A percentile compares a stretch with the other conserved stretches of the same genome.
These are phyloP conservation scores for Sorex fumeus DNA, from an alignment of 2,113 vertebrate genomes.

Conservation along the genomic window DNA sequence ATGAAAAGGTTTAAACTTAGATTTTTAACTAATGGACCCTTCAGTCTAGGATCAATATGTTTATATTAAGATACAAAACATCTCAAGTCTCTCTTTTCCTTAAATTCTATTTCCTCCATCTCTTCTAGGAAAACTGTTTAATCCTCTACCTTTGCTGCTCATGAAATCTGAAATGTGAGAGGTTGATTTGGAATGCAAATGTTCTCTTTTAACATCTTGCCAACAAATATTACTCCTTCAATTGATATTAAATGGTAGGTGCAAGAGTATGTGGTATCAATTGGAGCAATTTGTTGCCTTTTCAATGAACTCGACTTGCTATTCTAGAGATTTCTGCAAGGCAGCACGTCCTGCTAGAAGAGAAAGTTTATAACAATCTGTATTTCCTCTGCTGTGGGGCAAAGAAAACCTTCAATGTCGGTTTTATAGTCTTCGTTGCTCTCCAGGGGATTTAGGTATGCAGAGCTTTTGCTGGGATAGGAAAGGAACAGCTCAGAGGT, in stretches of 20 bases:
- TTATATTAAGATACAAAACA: not conserved
- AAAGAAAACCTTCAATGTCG: constrained; percentile 70
- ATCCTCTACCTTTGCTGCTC: not conserved
- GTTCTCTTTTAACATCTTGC: not conserved
- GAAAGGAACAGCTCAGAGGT: constrained; percentile 81
- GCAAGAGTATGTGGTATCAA: not conserved
- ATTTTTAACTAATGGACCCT: not conserved
- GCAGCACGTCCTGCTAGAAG: constrained; percentile 53
- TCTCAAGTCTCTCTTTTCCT: not conserved
- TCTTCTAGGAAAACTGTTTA: not conserved
- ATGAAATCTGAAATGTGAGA: constrained; percentile 40
- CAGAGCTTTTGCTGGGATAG: constrained; percentile 66
- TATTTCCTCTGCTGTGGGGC: constrained; percentile 72
- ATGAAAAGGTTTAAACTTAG: not conserved
- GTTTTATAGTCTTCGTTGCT: constrained; percentile 69
- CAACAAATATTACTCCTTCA: not conserved
- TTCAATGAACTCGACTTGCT: not conserved
- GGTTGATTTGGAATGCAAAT: constrained; percentile 25
- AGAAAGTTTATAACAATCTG: constrained; percentile 77
- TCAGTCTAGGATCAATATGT: not conserved
- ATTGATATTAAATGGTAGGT: not conserved
- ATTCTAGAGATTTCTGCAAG: constrained; percentile 58
- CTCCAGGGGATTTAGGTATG: constrained; percentile 83
- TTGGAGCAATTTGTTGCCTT: not conserved
- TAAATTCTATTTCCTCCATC: not conserved